These are phyloP conservation scores for Pterocles orientalis DNA, from an alignment of 2,113 vertebrate species.

Conservation along the genomic window DNA sequence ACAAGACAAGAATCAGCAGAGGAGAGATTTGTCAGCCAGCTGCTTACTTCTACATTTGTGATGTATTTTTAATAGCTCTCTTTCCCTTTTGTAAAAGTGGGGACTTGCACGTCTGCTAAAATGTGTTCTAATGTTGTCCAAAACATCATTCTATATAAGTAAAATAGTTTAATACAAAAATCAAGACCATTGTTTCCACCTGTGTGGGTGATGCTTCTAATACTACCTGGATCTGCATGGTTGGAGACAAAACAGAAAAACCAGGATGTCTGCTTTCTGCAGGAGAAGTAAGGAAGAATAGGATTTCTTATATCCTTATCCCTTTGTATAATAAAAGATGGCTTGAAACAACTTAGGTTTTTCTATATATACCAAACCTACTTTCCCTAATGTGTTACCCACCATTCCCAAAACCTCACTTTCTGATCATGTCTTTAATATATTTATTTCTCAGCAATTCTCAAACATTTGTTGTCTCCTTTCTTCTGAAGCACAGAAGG, in stretches of 20 bases:
- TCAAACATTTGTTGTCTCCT: not conserved
- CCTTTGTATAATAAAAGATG: not conserved
- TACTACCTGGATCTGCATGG: not conserved
- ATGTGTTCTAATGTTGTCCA: not conserved
- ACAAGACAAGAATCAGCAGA: conserved; percentile 25
- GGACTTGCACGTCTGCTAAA: not conserved
- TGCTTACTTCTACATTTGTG: not conserved
- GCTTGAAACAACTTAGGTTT: not conserved
- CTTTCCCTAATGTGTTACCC: not conserved
- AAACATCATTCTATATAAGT: not conserved
- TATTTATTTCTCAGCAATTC: not conserved
- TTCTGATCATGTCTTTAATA: not conserved
- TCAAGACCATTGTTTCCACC: not conserved
- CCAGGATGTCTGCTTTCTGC: not conserved
- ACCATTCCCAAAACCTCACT: not conserved
- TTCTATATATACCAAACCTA: not conserved
- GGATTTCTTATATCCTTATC: not conserved
- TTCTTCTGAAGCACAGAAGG: not conserved
- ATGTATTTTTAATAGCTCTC: not conserved
- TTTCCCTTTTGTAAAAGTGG: not conserved
- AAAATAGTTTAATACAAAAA: not conserved
- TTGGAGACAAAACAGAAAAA: not conserved
- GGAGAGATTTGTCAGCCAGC: conserved; percentile 27
- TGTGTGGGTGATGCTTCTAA: not conserved
- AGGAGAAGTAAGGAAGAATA: not conserved